phyloP scores from a whole-genome alignment of 2,113 vertebrate genomes.

The Cryptotis parvus region DNA sequence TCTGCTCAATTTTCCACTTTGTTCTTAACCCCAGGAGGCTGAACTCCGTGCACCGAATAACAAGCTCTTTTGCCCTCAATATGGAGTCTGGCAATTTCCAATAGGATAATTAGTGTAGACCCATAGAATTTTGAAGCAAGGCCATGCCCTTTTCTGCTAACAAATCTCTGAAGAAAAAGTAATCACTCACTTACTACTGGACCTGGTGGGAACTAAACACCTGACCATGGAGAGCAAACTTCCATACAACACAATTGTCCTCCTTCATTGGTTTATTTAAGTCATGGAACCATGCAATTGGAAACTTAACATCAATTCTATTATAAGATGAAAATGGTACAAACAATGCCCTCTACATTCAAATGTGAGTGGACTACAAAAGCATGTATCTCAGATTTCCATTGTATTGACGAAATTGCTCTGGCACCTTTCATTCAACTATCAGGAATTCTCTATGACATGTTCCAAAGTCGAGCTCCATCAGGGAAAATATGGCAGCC shows the following conservation, averaged over 20 bases:
- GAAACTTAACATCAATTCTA: not conserved
- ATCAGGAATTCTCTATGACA: not conserved
- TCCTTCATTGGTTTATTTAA: conserved; percentile 10
- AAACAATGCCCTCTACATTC: not conserved
- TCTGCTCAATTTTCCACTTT: not conserved
- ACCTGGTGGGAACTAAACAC: not conserved
- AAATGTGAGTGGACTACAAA: not conserved
- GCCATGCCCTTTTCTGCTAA: not conserved
- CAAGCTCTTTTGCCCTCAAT: not conserved
- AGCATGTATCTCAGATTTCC: not conserved
- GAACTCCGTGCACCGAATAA: not conserved
- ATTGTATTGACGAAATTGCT: not conserved
- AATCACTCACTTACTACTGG: not conserved
- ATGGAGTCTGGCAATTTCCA: conserved; percentile 25
- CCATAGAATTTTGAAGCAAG: conserved; percentile 5
- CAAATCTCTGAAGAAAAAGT: not conserved
- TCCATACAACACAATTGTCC: not conserved
- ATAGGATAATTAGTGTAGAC: not conserved
- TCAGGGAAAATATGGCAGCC: not conserved
- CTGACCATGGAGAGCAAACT: not conserved
- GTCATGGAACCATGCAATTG: not conserved
- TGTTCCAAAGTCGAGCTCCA: not conserved
- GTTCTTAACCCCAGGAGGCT: not conserved
- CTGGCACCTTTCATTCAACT: not conserved
- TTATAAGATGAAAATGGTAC: not conserved